Evolutionary conservation across 2,888 invertebrate species (phyloP), one percentile per base, ranked within the genome.

Genomic region (Mantis religiosa): DNA sequence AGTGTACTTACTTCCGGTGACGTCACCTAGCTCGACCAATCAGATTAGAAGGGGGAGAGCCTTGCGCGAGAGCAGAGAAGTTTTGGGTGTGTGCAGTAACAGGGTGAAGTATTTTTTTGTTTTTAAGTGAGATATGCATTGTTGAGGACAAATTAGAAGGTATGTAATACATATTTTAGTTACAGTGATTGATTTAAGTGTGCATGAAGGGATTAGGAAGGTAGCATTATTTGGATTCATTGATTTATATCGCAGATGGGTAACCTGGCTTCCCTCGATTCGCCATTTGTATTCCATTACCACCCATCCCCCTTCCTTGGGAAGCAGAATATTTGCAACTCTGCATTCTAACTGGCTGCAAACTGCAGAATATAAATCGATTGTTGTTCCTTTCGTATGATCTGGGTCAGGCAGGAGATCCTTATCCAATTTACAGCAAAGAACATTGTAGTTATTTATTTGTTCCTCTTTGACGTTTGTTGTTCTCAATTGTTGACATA

Each of bases 81-180:
- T 88, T 88, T 88, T 89, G 89, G 89, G 89, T 89, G 89, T 89
- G 89, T 89, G 84, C 89, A 82, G 83, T 81, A 83, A 41, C 27
- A 87, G 85, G 27, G 83, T 82, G 25, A 87, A 84, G 82, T 87
- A 88, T 88, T 88, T 89, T 87, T 87, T 89, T 89, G 87, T 30
- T 89, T 88, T 89, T 89, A 71, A 85, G 84, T 89, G 88, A 88
- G 88, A 84, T 87, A 89, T 89, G 89, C 82, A 86, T 88, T 87
- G 88, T 87, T 88, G 88, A 89, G 83, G 86, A 87, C 86, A 27
- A 8, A 27, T 28, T 84, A n/a, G 81, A 89, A 89, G 89, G 89
- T 89, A 89, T n/a, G 89, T 89, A 82, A 28, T 83, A 82, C 27
- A 83, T 84, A 54, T 88, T 89, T 89, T 15, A 20, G 28, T 71